These are phyloP conservation scores for Diploptera punctata DNA, from an alignment of 2,888 invertebrate genomes.

Conservation along the genomic window DNA sequence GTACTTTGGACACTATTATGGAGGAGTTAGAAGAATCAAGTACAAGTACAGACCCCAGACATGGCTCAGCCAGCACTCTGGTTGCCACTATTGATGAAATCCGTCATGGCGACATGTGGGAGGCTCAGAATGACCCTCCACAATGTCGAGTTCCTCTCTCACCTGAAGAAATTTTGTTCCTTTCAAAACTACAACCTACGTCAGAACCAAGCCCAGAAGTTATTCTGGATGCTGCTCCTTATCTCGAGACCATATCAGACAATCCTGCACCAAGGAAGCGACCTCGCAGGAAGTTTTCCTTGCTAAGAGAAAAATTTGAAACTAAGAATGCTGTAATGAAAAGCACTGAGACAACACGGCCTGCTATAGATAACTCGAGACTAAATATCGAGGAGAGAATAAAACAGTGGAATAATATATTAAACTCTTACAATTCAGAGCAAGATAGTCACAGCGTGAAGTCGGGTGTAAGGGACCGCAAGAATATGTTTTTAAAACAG, in stretches of 20 bases:
- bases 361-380: no score
- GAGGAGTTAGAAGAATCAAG: slow-evolving; percentile 63
- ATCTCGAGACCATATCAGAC: not conserved
- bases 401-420: slow-evolving; percentile 45
- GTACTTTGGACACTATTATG: slow-evolving; percentile 59
- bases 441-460: not conserved
- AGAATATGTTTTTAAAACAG: slow-evolving; percentile 64
- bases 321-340: slow-evolving; percentile 42
- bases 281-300: slow-evolving; percentile 65
- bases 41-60: slow-evolving; percentile 47
- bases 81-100: slow-evolving; percentile 71
- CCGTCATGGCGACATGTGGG: slow-evolving; percentile 58
- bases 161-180: slow-evolving; percentile 56
- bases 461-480: slow-evolving; percentile 59
- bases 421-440: slow-evolving; percentile 35
- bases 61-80: slow-evolving; percentile 63
- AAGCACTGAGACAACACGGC: not conserved
- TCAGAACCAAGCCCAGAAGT: slow-evolving; percentile 48
- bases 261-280: slow-evolving; percentile 43
- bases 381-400: slow-evolving; percentile 36
- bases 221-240: not conserved
- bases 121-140: not conserved
- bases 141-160: slow-evolving; percentile 58
- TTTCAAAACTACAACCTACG: slow-evolving; percentile 54
- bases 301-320: slow-evolving; percentile 65